Evolutionary conservation across 2,113 vertebrate species (phyloP).

Genomic region (Seriola aureovittata): DNA sequence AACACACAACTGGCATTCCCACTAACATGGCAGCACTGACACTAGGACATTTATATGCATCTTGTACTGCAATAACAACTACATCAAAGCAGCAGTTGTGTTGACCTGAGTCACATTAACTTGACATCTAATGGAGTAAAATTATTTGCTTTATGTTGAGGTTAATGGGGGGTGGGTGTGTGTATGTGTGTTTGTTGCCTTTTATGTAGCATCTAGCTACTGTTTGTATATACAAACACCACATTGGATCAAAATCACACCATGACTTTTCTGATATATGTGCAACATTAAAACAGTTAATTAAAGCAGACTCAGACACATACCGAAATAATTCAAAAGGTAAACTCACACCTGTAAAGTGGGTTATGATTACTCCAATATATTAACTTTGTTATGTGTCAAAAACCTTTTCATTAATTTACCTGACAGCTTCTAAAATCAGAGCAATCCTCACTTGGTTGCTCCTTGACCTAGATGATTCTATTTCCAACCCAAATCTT

Average conservation of each 20-base stretch:
- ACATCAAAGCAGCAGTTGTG: no score
- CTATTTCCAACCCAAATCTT: not conserved
- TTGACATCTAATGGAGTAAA: not conserved
- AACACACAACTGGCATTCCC: not conserved
- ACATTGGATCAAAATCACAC: not conserved
- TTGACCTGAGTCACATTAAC: not conserved
- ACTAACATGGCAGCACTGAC: not conserved
- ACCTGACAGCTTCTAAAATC: no score
- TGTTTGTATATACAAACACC: not conserved
- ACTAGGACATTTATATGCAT: not conserved
- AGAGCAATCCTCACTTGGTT: not conserved
- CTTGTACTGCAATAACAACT: not conserved
- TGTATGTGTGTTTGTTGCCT: not conserved
- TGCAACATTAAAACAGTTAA: no score
- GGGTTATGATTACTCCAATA: no score
- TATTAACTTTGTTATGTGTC: not conserved
- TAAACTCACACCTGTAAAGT: no score
- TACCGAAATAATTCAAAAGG: no score
- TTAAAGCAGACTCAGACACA: no score
- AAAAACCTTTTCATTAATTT: not conserved
- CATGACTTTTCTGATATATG: not conserved
- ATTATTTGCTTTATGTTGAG: not conserved
- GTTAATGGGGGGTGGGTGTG: not conserved
- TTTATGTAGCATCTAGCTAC: not conserved
- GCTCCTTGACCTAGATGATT: not conserved